These are phyloP conservation scores for Bombus cullumanus DNA, from an alignment of 1,140 invertebrate species.

Conservation along the genomic window DNA sequence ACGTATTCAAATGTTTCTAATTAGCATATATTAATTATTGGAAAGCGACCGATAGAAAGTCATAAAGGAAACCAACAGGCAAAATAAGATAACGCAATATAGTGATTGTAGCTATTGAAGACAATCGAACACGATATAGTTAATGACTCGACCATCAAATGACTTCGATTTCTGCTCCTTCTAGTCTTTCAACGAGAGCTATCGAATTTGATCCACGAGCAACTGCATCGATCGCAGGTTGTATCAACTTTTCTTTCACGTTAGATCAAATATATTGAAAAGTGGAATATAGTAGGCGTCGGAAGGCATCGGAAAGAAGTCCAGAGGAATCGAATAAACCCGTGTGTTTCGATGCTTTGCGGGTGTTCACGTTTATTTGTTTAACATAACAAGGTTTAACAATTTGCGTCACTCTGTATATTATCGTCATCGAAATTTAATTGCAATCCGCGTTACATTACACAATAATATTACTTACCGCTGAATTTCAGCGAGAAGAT, in stretches of 20 bases:
- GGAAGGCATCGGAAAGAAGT: neutral
- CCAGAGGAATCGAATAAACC: neutral
- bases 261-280: neutral
- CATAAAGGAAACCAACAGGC: too few relatives aligned
- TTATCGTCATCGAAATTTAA: neutral
- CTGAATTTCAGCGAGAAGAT: neutral
- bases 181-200: conserved; percentile 65
- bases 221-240: conserved; percentile 59
- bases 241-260: conserved; percentile 41
- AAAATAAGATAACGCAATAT: too few relatives aligned
- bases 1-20: neutral
- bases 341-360: neutral
- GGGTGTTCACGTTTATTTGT: conserved; percentile 4
- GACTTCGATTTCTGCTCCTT: conserved; percentile 52
- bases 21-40: too few relatives aligned
- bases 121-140: conserved; percentile 19
- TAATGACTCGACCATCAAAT: conserved; percentile 44
- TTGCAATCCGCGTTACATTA: neutral
- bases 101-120: neutral
- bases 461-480: neutral
- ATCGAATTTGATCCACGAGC: conserved; percentile 66
- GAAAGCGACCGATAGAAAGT: neutral
- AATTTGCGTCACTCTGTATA: neutral
- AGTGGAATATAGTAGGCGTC: neutral
- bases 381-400: neutral